Evolutionary conservation across 2,797 vertebrate genomes (phyloP), one percentile per base, ranked within the genome.

Genomic region (Allobates femoralis): DNA sequence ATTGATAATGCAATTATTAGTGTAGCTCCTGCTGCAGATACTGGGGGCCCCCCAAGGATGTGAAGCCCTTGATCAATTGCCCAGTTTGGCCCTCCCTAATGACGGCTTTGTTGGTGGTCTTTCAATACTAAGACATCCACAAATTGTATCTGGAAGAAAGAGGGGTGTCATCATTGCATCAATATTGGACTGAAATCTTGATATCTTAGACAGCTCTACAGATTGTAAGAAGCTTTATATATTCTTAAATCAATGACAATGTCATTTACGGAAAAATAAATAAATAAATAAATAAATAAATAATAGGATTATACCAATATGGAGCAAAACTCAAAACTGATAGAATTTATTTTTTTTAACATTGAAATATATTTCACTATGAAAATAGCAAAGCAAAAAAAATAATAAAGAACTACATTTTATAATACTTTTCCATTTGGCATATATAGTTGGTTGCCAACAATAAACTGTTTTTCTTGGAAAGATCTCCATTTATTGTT

Each of bases 401-500:
- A n/a, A n/a, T n/a, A n/a, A n/a, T n/a, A n/a, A n/a, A 86, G 37
- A 55, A 55, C 30, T 14, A 6, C 73, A 60, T 30, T 71, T 73
- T n/a, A 56, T 30, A 75, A 80, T 74, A 80, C 55, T 32, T 53
- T 37, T 84, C 53, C 71, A 79, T 84, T 69, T 87, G 86, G 77
- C 77, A 80, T 62, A 46, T 66, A 51, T 30, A 55, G 37, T 34
- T 41, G 62, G 64, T 30, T 80, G 56, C 46, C 50, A 64, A 81
- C 62, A 74, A 79, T 87, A 81, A 84, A 46, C 76, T 56, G 56
- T 76, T 85, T 66, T 88, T 62, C 79, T 76, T 60, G 76, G 79
- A 84, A 84, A 56, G 50, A 34, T n/a, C 67, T 84, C 75, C 3
- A 84, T 88, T 85, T 84, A 74, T 83, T 77, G 58, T 71, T 83